A percentile compares a stretch with the other conserved stretches of the same genome.
Conservation (phyloP, 92 coral and sea anemone genomes). For the Isaurus tuberculatus region DNA sequence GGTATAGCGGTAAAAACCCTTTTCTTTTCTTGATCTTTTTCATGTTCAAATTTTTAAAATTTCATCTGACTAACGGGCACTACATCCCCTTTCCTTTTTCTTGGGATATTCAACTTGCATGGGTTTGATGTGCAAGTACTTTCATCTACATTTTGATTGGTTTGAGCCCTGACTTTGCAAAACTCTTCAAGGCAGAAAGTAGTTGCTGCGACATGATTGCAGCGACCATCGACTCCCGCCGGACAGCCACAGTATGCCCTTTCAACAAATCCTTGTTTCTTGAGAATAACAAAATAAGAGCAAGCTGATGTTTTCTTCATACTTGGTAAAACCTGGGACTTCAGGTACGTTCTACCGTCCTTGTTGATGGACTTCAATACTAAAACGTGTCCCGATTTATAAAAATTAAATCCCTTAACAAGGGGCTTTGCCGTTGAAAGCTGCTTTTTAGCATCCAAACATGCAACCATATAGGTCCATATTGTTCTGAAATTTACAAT, state of each 20-base stretch:
- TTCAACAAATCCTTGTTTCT: conserved; percentile 26
- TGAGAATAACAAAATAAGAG: conserved; percentile 36
- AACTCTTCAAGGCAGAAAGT: conserved; percentile 47
- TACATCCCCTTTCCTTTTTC: conserved; percentile 35
- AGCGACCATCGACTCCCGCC: conserved; percentile 51
- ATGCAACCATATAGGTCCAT: conserved; percentile 46
- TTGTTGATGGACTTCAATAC: conserved; percentile 31
- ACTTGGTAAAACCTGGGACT: conserved; percentile 54
- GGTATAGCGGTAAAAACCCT: conserved; percentile 11
- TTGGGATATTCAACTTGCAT: conserved; percentile 18
- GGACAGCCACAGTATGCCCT: conserved; percentile 55
- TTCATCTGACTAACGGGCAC: conserved; percentile 23
- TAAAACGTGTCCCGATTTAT: conserved; percentile 40
- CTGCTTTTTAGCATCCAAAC: conserved; percentile 46
- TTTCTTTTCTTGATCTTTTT: conserved; percentile 25
- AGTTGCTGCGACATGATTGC: conserved; percentile 65
- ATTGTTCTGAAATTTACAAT: conserved; percentile 34
- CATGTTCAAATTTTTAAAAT: conserved; percentile 19
- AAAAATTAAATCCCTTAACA: conserved; percentile 51
- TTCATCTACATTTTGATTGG: conserved; percentile 31
- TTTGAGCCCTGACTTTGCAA: conserved; percentile 43
- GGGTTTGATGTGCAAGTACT: conserved; percentile 28
- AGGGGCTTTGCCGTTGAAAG: too few species aligned
- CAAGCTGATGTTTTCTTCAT: conserved; percentile 52
- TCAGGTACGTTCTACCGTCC: conserved; percentile 40